Base-by-base conservation (phyloP, 2,797 vertebrate genomes). In the Vireo griseus region DNA sequence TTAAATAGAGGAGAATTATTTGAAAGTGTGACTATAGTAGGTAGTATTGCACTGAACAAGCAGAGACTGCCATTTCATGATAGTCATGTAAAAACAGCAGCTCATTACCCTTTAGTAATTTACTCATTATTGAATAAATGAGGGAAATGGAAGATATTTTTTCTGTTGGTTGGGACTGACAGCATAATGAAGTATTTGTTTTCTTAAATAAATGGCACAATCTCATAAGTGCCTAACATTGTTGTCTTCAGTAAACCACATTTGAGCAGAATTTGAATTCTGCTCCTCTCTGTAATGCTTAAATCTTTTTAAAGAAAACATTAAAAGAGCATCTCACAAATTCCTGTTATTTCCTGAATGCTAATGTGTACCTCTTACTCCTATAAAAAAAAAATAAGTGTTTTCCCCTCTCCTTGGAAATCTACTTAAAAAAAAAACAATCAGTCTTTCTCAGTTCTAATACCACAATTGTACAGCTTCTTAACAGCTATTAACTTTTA, bases 71-170 rank as follows among this genome's bases (percentile, higher is more conserved):
- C 50, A 33, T 94, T 94, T 89, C n/a, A 55, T 86, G 78, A 82
- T 78, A 73, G 86, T 73, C 28, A 33, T 50, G 48, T 71, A 80
- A 91, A 90, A 90, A 95, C 84, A 94, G 75, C 57, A 87, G 80
- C 78, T 96, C 81, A 54, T 93, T 95, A 85, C 67, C 85, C 88
- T 79, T 96, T 92, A 76, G 77, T 87, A 92, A 88, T 93, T 93
- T 97, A 76, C 55, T 92, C 57, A 73, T 95, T 90, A 88, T 80
- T 93, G 81, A 91, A 82, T 93, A 92, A 95, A 90, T 95, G 54
- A 42, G 52, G 65, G 58, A 94, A 95, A 89, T 93, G 68, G 68
- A 91, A 89, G 67, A 63, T 94, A 87, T 74, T 95, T 93, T 80
- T 37, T 76, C 71, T 91, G 52, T 94, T 90, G 63, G 15, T 77